Evolutionary conservation across 2,113 vertebrate genomes (phyloP), one percentile per base, ranked within the genome.

Genomic region (Nothobranchius kuhntae): DNA sequence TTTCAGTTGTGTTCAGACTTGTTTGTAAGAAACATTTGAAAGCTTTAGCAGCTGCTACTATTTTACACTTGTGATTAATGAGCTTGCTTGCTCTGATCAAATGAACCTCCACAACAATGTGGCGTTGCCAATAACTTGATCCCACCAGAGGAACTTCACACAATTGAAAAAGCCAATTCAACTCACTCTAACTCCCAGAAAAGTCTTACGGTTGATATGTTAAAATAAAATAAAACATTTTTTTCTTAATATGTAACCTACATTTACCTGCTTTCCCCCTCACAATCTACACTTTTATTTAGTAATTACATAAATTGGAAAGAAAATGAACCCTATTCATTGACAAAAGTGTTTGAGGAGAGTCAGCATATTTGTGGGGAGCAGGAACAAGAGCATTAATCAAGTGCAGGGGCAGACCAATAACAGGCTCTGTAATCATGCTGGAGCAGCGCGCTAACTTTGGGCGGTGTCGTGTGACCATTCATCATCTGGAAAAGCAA

Each of bases 1-100:
- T 53, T 53, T 9, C 1, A 26, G 75, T 8, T 40, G 38, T 40
- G 75, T 76, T 88, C 51, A 68, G 2, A 6, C 36, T 47, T 56
- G 86, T 90, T 77, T 61, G 78, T 40, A 7, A 7, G 80, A 79
- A 40, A 40, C 81, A 83, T 84, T 90, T 77, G 51, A 75, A 82
- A 79, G 71, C 73, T 9, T 1, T 76, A 84, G 50, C 65, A 84
- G 86, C 24, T 2, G 40, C 42, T 92, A 86, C 86, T 91, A 92
- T 78, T 79, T 38, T 9, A 72, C 77, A 59, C 56, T 40, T 3
- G 7, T 93, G 93, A 95, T 93, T 87, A 91, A 96, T 93, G 91
- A 82, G 66, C 44, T 77, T 51, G 51, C 65, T 73, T 66, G 40
- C 52, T 2, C 52, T 53, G 69, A 84, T 84, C 79, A 88, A 89